A percentile compares a stretch with the other conserved stretches of the same genome.
Evolutionary conservation across 1,140 invertebrate genomes (phyloP).

Genomic region (Aphidius gifuensis): DNA sequence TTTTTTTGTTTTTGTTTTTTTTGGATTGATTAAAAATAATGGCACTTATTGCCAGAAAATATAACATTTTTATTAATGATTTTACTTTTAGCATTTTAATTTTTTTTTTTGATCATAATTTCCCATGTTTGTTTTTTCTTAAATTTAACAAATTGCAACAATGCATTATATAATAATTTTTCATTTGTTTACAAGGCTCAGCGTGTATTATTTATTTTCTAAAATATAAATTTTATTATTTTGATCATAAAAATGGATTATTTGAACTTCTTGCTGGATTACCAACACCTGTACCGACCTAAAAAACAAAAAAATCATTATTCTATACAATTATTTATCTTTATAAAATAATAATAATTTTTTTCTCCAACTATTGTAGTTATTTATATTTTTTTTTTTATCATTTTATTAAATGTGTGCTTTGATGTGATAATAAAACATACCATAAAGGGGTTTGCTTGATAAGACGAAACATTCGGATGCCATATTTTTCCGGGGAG

Average conservation of each 20-base stretch:
- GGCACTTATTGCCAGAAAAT: slow-evolving; percentile 47
- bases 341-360: background rate
- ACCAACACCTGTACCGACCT: slow-evolving; percentile 50
- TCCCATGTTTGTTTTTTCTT: no score
- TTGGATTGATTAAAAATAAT: slow-evolving; percentile 45
- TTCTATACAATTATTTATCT: background rate
- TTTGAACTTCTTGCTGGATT: slow-evolving; percentile 52
- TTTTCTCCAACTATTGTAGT: background rate
- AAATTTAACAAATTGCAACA: no score
- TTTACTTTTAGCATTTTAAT: background rate
- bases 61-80: background rate
- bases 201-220: slow-evolving; percentile 42
- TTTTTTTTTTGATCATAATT: slow-evolving; percentile 4
- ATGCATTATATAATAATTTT: no score
- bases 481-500: slow-evolving; percentile 52
- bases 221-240: slow-evolving; percentile 34
- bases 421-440: background rate
- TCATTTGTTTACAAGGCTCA: slow-evolving; percentile 8
- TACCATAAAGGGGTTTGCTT: slow-evolving; percentile 53
- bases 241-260: slow-evolving; percentile 54
- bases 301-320: slow-evolving; percentile 28
- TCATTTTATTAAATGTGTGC: background rate
- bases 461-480: slow-evolving; percentile 48
- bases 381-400: slow-evolving; percentile 11
- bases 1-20: slow-evolving; percentile 39